phyloP scores from a whole-genome alignment of 2,888 invertebrate genomes.

The Pandemis heparana region DNA sequence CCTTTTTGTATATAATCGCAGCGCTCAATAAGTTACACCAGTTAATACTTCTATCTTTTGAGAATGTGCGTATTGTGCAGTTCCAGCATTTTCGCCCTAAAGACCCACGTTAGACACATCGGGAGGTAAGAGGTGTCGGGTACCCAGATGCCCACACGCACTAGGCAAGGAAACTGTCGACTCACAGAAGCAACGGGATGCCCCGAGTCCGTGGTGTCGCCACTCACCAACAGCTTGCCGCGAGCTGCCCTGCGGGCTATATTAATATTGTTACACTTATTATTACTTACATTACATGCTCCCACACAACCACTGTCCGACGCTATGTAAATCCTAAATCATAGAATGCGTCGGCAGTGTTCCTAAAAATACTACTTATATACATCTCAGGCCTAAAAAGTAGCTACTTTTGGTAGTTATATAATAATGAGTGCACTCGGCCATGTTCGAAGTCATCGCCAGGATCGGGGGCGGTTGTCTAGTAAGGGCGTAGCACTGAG shows the following conservation, averaged over 20 bases:
- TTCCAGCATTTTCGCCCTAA: background rate
- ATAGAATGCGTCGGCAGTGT: slow-evolving; percentile 49
- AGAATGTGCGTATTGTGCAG: slow-evolving; percentile 4
- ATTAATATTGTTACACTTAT: slow-evolving; percentile 33
- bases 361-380: slow-evolving; percentile 57
- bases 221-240: slow-evolving; percentile 45
- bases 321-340: slow-evolving; percentile 30
- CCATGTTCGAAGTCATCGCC: slow-evolving; percentile 65
- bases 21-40: slow-evolving; percentile 5
- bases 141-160: background rate
- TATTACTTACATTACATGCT: slow-evolving; percentile 41
- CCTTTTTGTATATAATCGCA: background rate
- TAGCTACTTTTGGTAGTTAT: slow-evolving; percentile 42
- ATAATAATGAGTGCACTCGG: slow-evolving; percentile 61
- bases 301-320: slow-evolving; percentile 32
- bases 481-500: slow-evolving; percentile 66
- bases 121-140: background rate
- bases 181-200: slow-evolving; percentile 41
- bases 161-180: background rate
- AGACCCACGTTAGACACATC: background rate
- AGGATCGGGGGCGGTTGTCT: slow-evolving; percentile 64
- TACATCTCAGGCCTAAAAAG: slow-evolving; percentile 62
- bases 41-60: slow-evolving; percentile 6
- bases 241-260: slow-evolving; percentile 44
- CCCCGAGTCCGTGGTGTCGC: slow-evolving; percentile 43